Base-by-base conservation (phyloP, 2,113 vertebrate genomes). In the Solenodon paradoxus region DNA sequence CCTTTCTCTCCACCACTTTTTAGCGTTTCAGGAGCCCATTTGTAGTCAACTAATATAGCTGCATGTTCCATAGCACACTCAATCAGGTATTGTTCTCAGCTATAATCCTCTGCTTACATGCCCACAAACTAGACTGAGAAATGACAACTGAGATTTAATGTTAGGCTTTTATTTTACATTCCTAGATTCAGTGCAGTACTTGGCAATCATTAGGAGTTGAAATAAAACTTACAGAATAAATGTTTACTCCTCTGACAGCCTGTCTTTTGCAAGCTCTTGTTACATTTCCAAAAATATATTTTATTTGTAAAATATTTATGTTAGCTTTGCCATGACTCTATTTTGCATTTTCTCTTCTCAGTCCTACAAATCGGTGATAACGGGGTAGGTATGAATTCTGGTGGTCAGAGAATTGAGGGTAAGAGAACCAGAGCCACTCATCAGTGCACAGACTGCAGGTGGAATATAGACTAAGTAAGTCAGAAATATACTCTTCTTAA, bases 91-190 rank as follows among this genome's bases (percentile, higher is more conserved):
- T 75, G 30, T 45, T 81, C 30, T 74, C n/a, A 77, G 7, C 35
- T 32, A 20, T 68, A 51, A 71, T n/a, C 51, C 40, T 81, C 30
- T 59, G 13, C 32, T 74, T 86, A 20, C 57, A n/a, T 55, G 9
- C n/a, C 78, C 51, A 83, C 42, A 63, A 5, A 12, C 32, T 78
- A 19, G 16, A 22, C 55, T 32, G 59, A 35, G 53, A 86, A 77
- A 86, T 35, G 53, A 20, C n/a, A 87, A 77, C 32, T 32, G 55
- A 94, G 17, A 22, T 35, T 28, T 40, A 42, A 90, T 9, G 19
- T 10, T 15, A 4, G 16, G 28, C 30, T 82, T 96, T 82, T 64
- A 49, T 61, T 94, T 75, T 49, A 74, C 38, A 32, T 83, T 80
- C 10, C 40, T 63, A 57, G 53, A 51, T n/a, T 13, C 22, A 42